Evolutionary conservation across 2,113 vertebrate species (phyloP).

Genomic region (Chinchilla lanigera): DNA sequence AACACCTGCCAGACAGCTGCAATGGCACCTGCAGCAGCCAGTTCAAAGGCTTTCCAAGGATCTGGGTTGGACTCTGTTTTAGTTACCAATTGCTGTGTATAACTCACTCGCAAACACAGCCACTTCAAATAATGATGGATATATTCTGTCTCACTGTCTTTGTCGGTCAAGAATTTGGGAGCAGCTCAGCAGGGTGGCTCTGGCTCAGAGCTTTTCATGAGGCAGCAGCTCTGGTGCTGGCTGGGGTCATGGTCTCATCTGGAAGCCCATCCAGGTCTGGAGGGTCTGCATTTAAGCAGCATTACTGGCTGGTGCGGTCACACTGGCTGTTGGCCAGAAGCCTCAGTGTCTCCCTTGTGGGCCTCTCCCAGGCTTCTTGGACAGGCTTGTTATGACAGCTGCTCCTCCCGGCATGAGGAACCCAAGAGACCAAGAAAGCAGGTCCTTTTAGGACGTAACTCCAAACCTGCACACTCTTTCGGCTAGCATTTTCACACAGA

Average conservation of each 20-base stretch:
- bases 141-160: neutral
- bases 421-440: neutral
- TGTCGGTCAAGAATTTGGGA: neutral
- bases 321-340: neutral
- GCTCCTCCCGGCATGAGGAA: neutral
- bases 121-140: neutral
- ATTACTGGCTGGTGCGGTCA: too few species aligned
- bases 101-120: neutral
- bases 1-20: too few species aligned
- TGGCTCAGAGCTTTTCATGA: neutral
- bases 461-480: neutral
- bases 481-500: neutral
- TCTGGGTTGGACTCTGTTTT: too few species aligned
- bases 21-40: neutral
- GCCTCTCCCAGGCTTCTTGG: neutral
- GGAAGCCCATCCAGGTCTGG: neutral
- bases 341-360: neutral
- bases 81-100: neutral
- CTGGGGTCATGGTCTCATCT: neutral
- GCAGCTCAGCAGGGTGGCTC: neutral
- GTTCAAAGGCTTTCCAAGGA: neutral
- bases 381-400: neutral
- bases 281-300: neutral
- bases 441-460: neutral
- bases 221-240: neutral